A percentile compares a stretch with the other conserved stretches of the same genome.
These are phyloP conservation scores for Oscheius sp. DNA, from an alignment of 2,888 invertebrate genomes.

Conservation along the genomic window DNA sequence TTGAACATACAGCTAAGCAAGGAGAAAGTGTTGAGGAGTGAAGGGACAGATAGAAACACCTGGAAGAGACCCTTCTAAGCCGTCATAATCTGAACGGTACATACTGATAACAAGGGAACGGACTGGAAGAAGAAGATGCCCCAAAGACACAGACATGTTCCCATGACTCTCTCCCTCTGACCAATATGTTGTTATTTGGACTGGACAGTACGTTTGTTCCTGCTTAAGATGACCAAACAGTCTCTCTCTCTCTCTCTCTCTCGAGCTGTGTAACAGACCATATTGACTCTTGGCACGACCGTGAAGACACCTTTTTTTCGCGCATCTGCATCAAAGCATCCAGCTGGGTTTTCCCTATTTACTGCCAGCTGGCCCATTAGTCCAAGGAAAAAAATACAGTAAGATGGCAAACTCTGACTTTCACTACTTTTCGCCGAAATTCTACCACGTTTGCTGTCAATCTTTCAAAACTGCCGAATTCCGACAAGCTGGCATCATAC, in stretches of 20 bases:
- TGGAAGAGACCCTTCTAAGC: conserved; percentile 17
- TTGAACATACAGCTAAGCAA: no score
- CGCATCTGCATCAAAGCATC: neutral
- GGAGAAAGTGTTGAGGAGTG: no score
- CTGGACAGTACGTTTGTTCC: conserved; percentile 32
- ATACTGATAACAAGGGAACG: conserved; percentile 17
- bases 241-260: neutral
- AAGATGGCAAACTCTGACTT: neutral
- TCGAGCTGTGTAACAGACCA: conserved; percentile 10
- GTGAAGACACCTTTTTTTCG: conserved; percentile 3
- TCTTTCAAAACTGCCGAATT: neutral
- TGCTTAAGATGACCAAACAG: conserved; percentile 32
- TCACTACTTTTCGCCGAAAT: neutral
- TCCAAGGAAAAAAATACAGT: neutral
- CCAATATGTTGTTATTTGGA: conserved; percentile 9
- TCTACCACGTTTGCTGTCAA: neutral
- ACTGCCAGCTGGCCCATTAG: conserved; percentile 20
- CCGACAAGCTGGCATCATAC: conserved; percentile 2
- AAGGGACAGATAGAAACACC: conserved; percentile 5
- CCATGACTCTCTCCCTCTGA: neutral
- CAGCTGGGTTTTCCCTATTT: conserved; percentile 18
- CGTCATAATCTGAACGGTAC: conserved; percentile 22
- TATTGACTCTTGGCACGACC: conserved; percentile 29
- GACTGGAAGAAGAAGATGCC: neutral
- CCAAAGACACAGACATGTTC: neutral